Conservation (phyloP, 2,888 invertebrate species). For the Drosophila melanosoma region DNA sequence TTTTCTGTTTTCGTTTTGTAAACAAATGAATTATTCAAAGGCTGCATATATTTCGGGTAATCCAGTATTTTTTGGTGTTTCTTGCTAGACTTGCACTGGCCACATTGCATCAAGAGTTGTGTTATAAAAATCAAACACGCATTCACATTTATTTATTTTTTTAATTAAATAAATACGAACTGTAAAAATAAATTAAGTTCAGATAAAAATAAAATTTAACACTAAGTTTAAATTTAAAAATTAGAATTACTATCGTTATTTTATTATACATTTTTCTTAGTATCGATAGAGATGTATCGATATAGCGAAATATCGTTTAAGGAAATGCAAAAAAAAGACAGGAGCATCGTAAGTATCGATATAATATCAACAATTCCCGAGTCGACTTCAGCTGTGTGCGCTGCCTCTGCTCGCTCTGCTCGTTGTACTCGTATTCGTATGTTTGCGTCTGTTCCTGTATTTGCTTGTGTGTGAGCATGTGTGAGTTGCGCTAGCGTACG, state of each 20-base stretch:
- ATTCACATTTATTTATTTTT: background rate
- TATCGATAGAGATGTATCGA: conserved; percentile 20
- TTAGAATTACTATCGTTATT: background rate
- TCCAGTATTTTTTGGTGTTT: conserved; percentile 6
- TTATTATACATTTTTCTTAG: background rate
- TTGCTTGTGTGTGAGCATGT: conserved; percentile 24
- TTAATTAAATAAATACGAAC: background rate
- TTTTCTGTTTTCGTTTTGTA: conserved; percentile 15
- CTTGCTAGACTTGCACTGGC: background rate
- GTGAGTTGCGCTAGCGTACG: conserved; percentile 40
- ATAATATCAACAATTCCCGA: conserved; percentile 52
- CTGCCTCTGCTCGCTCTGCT: conserved; percentile 52
- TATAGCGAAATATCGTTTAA: background rate
- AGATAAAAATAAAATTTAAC: background rate
- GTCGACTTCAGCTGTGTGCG: conserved; percentile 54
- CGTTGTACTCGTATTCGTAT: conserved; percentile 20
- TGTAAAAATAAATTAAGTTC: background rate
- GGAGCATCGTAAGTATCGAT: conserved; percentile 39
- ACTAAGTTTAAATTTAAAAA: background rate
- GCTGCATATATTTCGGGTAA: background rate
- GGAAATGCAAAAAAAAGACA: background rate
- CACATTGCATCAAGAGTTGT: background rate
- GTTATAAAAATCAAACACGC: background rate
- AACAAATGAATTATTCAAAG: conserved; percentile 32
- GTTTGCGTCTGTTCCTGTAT: conserved; percentile 43